Conservation (phyloP, 1,140 invertebrate genomes). For the Chironomus striatipennis region DNA sequence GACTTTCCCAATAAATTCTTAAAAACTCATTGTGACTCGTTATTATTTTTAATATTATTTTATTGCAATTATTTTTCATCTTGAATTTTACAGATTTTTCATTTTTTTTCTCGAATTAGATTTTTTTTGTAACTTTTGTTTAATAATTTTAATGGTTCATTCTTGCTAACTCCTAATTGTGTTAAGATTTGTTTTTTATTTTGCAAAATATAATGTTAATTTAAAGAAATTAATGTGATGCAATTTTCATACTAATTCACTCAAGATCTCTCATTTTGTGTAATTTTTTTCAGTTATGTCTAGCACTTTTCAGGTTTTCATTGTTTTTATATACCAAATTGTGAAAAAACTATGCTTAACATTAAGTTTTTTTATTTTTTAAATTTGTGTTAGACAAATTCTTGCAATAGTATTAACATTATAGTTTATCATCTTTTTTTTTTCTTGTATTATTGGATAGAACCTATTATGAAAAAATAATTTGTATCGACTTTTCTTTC, state of each 20-base stretch:
- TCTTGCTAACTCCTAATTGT: constrained; percentile 8
- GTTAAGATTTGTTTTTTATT: neutral
- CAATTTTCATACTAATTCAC: neutral
- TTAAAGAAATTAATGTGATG: neutral
- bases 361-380: too few species aligned
- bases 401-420: too few species aligned
- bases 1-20: neutral
- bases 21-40: neutral
- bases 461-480: too few species aligned
- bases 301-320: too few species aligned
- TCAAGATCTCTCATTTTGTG: constrained; percentile 2
- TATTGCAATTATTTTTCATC: constrained; percentile 3
- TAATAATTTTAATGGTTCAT: neutral
- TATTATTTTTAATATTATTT: constrained; percentile 15
- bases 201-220: neutral
- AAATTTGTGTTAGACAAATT: too few species aligned
- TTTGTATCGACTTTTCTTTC: too few species aligned
- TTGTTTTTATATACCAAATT: too few species aligned
- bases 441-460: neutral
- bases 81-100: neutral
- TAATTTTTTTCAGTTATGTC: too few species aligned
- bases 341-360: too few species aligned
- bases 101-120: neutral
- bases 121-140: neutral
- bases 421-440: neutral